Conservation (phyloP, 2,888 invertebrate species). For the Neuroscelio doddi region DNA sequence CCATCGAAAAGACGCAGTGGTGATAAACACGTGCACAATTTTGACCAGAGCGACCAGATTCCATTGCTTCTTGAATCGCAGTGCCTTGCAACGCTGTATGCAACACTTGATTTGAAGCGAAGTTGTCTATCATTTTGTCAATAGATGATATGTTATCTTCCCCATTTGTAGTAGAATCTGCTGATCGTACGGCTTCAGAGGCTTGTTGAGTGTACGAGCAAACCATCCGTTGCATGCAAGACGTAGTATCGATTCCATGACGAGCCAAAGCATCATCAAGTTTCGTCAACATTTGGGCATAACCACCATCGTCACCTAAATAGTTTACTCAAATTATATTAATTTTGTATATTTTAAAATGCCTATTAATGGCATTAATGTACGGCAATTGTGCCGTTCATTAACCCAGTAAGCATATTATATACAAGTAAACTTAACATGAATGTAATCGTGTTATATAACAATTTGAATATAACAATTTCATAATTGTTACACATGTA, state of each 20-base stretch:
- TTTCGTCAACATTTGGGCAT: constrained; percentile 76
- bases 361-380: too few relatives aligned
- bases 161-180: constrained; percentile 47
- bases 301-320: constrained; percentile 76
- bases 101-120: constrained; percentile 66
- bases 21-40: constrained; percentile 72
- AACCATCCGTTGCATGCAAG: constrained; percentile 77
- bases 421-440: too few relatives aligned
- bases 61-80: constrained; percentile 74
- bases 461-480: too few relatives aligned
- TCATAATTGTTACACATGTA: too few relatives aligned
- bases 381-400: too few relatives aligned
- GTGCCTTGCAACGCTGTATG: constrained; percentile 73
- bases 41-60: constrained; percentile 69
- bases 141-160: constrained; percentile 56
- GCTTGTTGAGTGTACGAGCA: constrained; percentile 83
- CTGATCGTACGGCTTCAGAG: constrained; percentile 60
- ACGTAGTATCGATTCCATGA: constrained; percentile 76
- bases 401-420: too few relatives aligned
- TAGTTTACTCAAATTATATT: background rate
- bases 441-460: too few relatives aligned
- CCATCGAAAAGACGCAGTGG: constrained; percentile 72
- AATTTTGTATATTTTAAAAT: background rate
- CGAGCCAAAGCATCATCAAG: constrained; percentile 75
- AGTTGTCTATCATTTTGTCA: constrained; percentile 61